Base-by-base conservation (phyloP, 2,888 invertebrate genomes). In the Keiferia lycopersicella region DNA sequence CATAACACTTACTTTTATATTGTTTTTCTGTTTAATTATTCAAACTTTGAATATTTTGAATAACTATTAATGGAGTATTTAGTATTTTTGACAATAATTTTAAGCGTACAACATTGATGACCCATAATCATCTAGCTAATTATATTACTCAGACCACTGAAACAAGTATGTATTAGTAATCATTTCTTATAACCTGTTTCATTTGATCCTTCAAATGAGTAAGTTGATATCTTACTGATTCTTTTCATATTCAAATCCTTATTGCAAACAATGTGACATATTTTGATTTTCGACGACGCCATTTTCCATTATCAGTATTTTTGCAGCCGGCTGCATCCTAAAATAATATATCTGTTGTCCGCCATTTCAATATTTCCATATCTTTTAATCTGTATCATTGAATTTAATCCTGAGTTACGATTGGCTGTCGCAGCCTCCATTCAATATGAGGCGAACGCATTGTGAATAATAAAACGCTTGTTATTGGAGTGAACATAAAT, bases 361-460 rank as follows among this genome's bases (percentile, higher is more conserved):
- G 16, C n/a, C n/a, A 45, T 45, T 45, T 16, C 45, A 45, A 45
- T 16, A 45, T 45, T 45, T 45, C 16, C 16, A 45, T 45, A 45
- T 45, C 45, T 45, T 16, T 62, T 45, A n/a, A 45, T 41, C 41
- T 41, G 41, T 41, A 14, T 45, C 45, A 45, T 45, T 45, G 45
- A n/a, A 45, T 45, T 45, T 45, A 45, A 45, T 3, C 45, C n/a
- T 45, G 45, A 45, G 59, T 63, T 66, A 45, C 45, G 45, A 45
- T 45, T 45, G 45, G 45, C 7, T 8, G 16, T n/a, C n/a, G 45
- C 45, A 11, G 45, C n/a, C 16, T 16, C 45, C n/a, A 45, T 45
- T 45, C 16, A n/a, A n/a, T 45, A 45, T 45, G 11, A 45, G 0
- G n/a, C 45, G 45, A 16, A 3, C 8, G 45, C 45, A 45, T 45